phyloP scores from a whole-genome alignment of 2,888 invertebrate genomes.

The Orchesella flavescens region DNA sequence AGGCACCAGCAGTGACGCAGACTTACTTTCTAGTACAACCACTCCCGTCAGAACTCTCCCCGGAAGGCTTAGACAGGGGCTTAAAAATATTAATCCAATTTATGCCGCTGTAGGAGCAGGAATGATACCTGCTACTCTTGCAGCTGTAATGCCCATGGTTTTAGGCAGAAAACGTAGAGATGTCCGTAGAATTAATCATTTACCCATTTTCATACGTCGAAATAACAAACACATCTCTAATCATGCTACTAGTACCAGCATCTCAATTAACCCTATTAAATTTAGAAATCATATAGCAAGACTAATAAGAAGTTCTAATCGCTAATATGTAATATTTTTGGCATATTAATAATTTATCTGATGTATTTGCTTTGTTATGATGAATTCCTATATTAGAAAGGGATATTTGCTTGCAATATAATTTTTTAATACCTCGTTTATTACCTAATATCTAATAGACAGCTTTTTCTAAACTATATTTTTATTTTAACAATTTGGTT shows the following conservation, averaged over 20 bases:
- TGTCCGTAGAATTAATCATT: not conserved
- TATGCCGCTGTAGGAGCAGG: slow-evolving; percentile 70
- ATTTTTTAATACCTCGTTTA: too few species aligned
- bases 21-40: slow-evolving; percentile 41
- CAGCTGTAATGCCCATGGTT: slow-evolving; percentile 68
- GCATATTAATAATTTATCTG: not conserved
- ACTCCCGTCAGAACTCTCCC: slow-evolving; percentile 41
- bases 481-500: too few species aligned
- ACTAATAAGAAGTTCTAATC: too few species aligned
- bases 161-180: slow-evolving; percentile 65
- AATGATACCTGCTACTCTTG: slow-evolving; percentile 67
- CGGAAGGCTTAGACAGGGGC: slow-evolving; percentile 54
- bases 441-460: too few species aligned
- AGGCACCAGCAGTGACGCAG: slow-evolving; percentile 39
- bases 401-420: too few species aligned
- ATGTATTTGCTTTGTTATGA: not conserved
- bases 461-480: too few species aligned
- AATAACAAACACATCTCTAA: too few species aligned
- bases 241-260: not conserved
- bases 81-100: slow-evolving; percentile 67
- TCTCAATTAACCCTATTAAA: too few species aligned
- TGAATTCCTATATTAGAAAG: not conserved
- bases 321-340: too few species aligned
- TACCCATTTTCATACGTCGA: not conserved
- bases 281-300: too few species aligned